Evolutionary conservation across 2,113 vertebrate genomes (phyloP).

Genomic region (Myotis yumanensis): DNA sequence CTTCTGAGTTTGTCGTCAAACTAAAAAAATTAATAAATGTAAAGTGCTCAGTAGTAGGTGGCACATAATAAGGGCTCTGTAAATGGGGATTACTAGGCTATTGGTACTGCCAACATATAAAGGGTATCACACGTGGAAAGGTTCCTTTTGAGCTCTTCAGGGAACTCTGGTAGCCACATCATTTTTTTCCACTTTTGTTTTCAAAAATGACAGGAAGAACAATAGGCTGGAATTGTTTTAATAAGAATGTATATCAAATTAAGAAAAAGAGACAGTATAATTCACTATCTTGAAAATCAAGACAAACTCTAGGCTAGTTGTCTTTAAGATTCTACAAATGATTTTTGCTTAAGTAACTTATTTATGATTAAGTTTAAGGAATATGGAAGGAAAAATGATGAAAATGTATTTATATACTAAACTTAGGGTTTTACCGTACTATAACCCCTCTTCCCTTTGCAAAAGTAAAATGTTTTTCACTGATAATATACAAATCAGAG

Average conservation of each 20-base stretch:
- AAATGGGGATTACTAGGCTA: background rate
- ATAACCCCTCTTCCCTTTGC: background rate
- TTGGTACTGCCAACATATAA: background rate
- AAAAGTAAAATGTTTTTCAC: slow-evolving; percentile 32
- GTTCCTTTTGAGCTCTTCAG: background rate
- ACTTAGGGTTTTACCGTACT: background rate
- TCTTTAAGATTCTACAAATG: slow-evolving; percentile 10
- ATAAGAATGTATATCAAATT: background rate
- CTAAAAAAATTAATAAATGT: background rate
- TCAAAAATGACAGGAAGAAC: background rate
- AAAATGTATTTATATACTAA: background rate
- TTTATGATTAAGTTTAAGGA: slow-evolving; percentile 32
- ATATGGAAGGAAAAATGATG: background rate
- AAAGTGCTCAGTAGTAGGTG: background rate
- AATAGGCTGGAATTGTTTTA: background rate
- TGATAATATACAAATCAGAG: background rate
- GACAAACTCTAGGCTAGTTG: background rate
- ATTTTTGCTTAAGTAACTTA: slow-evolving; percentile 14
- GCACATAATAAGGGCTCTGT: background rate
- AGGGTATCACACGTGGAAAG: background rate
- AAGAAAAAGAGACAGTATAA: background rate
- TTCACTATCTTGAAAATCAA: slow-evolving; percentile 36
- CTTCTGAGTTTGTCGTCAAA: slow-evolving; percentile 3
- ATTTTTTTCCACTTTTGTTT: slow-evolving; percentile 34
- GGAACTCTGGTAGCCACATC: background rate